Evolutionary conservation across 2,888 invertebrate genomes (phyloP), one percentile per base, ranked within the genome.

Genomic region (Eumacrocentrus americanus): DNA sequence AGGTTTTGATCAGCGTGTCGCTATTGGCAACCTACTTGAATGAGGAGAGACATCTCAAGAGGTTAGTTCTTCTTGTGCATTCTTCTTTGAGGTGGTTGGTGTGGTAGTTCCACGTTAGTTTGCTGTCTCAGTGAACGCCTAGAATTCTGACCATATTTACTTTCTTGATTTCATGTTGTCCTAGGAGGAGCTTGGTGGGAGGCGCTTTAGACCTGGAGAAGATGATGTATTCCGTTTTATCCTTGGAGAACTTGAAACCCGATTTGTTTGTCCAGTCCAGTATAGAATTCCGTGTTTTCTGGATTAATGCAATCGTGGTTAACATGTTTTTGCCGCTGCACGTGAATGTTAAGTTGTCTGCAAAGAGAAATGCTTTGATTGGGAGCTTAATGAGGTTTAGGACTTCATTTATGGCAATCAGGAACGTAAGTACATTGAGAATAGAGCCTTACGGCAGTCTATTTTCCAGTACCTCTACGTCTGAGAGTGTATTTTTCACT

Each of bases 391-490:
- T 46, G 2, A n/a, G 3, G 2, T 14, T 14, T 0, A 42, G 22
- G 2, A 59, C 57, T 12, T 56, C 34, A 18, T 64, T 60, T 9
- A 66, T 64, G 1, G 61, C 55, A n/a, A 61, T 11, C 2, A 58
- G 25, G 14, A 62, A 60, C 1, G 58, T 35, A 37, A 47, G 37
- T 9, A 54, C 50, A 25, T 48, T 62, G 18, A 62, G 18, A 9
- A 58, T 58, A 18, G 54, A 54, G 2, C 58, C 58, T 54, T 55
- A 54, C 6, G 59, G 53, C 6, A 62, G 6, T 2, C 59, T 59
- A 20, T 62, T 62, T 55, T 38, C n/a, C 9, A 40, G 46, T 20
- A 25, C 35, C 7, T 46, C 51, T 37, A n/a, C 29, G 18, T 50
- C 6, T 20, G 56, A 40, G 29, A 16, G 14, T 20, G 25, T 34